Evolutionary conservation across 2,113 vertebrate genomes (phyloP), one percentile per base, ranked within the genome.

Genomic region (Falcunculus frontatus): DNA sequence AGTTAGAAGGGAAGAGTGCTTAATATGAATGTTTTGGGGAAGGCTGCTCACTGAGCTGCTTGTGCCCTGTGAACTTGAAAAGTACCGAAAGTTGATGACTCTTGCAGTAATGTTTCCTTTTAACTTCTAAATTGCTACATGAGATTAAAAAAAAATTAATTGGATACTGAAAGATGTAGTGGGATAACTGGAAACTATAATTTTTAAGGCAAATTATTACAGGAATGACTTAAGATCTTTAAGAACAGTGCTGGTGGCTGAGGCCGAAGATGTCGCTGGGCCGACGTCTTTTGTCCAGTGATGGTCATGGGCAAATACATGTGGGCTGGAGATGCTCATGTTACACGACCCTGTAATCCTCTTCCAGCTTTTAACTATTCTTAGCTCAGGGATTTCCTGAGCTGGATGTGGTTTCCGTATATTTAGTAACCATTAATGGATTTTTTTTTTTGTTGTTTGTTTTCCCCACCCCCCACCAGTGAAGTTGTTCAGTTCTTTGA

Each of bases 311-410:
- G 59, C 57, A 85, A 64, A 4, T 92, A 29, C 46, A 47, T 42
- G 75, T 88, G 81, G 90, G 88, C 46, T 60, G 75, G 86, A 95
- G 59, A 33, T 37, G 29, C 83, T 78, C 73, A 75, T 32, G 53
- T 77, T 94, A 9, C 29, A 29, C 12, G 52, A 32, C 42, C 87
- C 55, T 94, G 64, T 96, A 94, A 95, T 95, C 90, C 85, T 95
- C 85, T 88, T 93, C 90, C 86, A 97, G 88, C 57, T 69, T 62
- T 70, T 27, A 22, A 76, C 95, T 97, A 95, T 96, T 97, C 90
- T 96, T 96, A 96, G 96, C 94, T 92, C 94, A 93, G 95, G 94
- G 95, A 96, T 94, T 97, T 96, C 96, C 96, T 97, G 96, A 95
- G 96, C 83, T 95, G 94, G 94, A 96, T 93, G 92, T 96, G 92